Evolutionary conservation across 1,140 invertebrate genomes (phyloP).

Genomic region (Diploscapter pachys): DNA sequence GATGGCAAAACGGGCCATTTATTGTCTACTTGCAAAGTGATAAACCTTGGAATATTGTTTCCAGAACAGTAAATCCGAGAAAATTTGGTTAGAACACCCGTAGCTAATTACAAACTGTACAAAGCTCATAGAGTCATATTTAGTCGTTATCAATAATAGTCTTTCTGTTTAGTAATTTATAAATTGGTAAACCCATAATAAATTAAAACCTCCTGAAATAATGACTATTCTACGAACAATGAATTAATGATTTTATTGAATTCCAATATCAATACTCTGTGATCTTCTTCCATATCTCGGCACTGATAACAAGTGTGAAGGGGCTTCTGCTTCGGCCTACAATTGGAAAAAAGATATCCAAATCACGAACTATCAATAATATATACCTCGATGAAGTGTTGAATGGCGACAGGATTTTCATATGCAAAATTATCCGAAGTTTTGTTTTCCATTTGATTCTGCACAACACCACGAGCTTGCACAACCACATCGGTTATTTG

Average conservation of each 20-base stretch:
- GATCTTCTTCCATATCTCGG: neutral
- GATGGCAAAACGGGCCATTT: no score
- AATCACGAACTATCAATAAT: neutral
- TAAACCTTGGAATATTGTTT: no score
- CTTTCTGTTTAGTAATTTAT: no score
- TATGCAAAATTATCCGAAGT: constrained; percentile 6
- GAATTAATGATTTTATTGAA: neutral
- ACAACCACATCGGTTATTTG: constrained; percentile 4
- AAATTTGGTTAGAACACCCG: no score
- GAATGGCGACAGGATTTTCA: neutral
- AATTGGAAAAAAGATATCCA: neutral
- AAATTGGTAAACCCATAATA: no score
- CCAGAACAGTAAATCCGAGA: no score
- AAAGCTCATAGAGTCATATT: no score
- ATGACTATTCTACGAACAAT: neutral
- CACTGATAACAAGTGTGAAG: constrained; percentile 3
- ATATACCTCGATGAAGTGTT: neutral
- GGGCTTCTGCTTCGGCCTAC: constrained; percentile 4
- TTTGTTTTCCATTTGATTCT: neutral
- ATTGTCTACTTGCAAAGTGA: no score
- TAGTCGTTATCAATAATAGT: no score
- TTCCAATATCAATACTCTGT: constrained; percentile 2
- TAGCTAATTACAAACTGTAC: no score
- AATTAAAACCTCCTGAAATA: no score
- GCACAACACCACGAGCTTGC: neutral